Percentiles rank a stretch among this genome's conserved stretches.
phyloP scores from a whole-genome alignment of 2,113 vertebrate species.

The Lophius piscatorius region DNA sequence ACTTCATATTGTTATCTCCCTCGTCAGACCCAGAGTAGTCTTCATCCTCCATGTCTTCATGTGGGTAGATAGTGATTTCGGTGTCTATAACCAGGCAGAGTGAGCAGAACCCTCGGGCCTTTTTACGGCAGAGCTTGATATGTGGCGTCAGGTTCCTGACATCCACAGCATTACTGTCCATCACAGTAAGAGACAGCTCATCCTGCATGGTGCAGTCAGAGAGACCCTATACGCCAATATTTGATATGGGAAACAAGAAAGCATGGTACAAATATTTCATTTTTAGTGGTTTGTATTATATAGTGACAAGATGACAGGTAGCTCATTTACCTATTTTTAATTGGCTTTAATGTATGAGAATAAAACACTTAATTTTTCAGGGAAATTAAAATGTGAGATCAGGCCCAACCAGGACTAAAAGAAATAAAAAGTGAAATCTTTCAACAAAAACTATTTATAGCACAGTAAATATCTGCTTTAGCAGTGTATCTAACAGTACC shows the following conservation, averaged over 20 bases:
- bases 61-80: constrained; percentile 52
- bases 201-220: constrained; percentile 60
- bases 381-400: constrained; percentile 35
- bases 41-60: constrained; percentile 2
- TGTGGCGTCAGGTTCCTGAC: constrained; percentile 53
- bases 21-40: constrained; percentile 18
- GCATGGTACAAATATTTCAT: constrained; percentile 9
- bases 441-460: constrained; percentile 9
- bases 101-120: constrained; percentile 49
- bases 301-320: neutral
- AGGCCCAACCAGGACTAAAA: neutral
- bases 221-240: constrained; percentile 46
- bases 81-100: constrained; percentile 81
- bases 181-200: neutral
- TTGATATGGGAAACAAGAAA: neutral
- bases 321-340: constrained; percentile 1
- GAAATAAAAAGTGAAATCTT: constrained; percentile 45
- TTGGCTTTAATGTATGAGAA: constrained; percentile 21
- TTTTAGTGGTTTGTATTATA: neutral
- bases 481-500: constrained; percentile 34
- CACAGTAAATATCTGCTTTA: constrained; percentile 13
- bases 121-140: constrained; percentile 79
- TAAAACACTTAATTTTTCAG: constrained; percentile 4
- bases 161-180: constrained; percentile 32
- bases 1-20: neutral